Percentiles rank a stretch among this genome's conserved stretches.
Conservation (phyloP, 1,140 invertebrate species). For the Eciton burchellii region DNA sequence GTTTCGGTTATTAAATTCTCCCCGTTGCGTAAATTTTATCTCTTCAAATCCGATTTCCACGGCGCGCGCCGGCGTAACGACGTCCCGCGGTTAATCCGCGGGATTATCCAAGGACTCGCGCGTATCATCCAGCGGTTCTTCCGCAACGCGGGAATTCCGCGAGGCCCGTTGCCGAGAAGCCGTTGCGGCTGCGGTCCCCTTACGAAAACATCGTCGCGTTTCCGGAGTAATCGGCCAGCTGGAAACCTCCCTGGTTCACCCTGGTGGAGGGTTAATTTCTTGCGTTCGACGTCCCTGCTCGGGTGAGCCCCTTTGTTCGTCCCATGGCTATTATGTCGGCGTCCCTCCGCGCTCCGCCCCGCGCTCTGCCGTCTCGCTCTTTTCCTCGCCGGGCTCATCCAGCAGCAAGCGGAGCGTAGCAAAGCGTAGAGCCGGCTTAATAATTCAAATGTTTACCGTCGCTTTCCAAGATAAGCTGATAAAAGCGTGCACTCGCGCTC, state of each 20-base stretch:
- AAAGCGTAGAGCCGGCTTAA: conserved; percentile 63
- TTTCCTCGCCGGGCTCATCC: conserved; percentile 12
- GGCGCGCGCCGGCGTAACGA: conserved; percentile 22
- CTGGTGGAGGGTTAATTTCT: conserved; percentile 52
- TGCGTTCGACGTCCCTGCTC: conserved; percentile 17
- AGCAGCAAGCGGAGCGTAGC: conserved; percentile 5
- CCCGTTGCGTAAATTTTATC: conserved; percentile 48
- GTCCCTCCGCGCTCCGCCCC: neutral
- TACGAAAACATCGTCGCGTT: conserved; percentile 27
- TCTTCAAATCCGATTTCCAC: conserved; percentile 48
- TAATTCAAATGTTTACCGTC: conserved; percentile 77
- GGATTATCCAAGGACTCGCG: too few species aligned
- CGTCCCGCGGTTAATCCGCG: conserved; percentile 49
- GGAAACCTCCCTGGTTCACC: neutral
- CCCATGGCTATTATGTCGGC: conserved; percentile 5
- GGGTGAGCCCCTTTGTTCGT: conserved; percentile 7
- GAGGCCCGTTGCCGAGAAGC: too few species aligned
- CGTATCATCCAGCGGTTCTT: too few species aligned
- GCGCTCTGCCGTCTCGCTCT: neutral
- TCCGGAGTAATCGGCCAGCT: conserved; percentile 4
- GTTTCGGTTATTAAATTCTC: conserved; percentile 55
- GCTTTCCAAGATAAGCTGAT: conserved; percentile 77
- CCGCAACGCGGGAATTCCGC: too few species aligned
- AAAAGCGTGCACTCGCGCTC: conserved; percentile 74
- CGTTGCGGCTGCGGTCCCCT: too few species aligned